These are phyloP conservation scores for Ceryle rudis DNA, from an alignment of 2,797 vertebrate genomes.

Conservation along the genomic window DNA sequence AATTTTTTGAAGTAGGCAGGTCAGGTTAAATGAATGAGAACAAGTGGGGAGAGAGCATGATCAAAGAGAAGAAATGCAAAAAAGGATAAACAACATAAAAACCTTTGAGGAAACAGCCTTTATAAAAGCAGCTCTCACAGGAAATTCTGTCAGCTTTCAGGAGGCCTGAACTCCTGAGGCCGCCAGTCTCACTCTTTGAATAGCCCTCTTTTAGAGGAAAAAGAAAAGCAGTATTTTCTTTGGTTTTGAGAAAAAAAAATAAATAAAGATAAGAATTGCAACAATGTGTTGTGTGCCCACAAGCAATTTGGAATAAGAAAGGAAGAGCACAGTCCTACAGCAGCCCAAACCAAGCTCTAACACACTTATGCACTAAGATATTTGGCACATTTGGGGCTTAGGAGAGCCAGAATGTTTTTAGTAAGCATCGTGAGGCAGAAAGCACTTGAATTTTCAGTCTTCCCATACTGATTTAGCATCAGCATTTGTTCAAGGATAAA, in stretches of 20 bases:
- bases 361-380: not conserved
- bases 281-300: not conserved
- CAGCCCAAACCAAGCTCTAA: not conserved
- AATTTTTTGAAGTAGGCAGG: not conserved
- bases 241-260: not conserved
- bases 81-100: not conserved
- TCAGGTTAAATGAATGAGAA: not conserved
- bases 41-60: not conserved
- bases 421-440: rapidly evolving
- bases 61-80: not conserved
- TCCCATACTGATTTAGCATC: not conserved
- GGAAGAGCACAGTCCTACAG: not conserved
- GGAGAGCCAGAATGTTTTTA: not conserved
- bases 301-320: not conserved
- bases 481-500: not conserved
- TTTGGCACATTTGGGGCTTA: not conserved
- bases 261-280: not conserved
- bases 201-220: not conserved
- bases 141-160: slow-evolving; percentile 11
- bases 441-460: not conserved
- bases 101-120: not conserved
- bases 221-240: not conserved
- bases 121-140: not conserved
- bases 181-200: not conserved
- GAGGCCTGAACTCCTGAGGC: not conserved